Base-by-base conservation (phyloP, 1,140 invertebrate genomes). In the Elymnias hypermnestra region DNA sequence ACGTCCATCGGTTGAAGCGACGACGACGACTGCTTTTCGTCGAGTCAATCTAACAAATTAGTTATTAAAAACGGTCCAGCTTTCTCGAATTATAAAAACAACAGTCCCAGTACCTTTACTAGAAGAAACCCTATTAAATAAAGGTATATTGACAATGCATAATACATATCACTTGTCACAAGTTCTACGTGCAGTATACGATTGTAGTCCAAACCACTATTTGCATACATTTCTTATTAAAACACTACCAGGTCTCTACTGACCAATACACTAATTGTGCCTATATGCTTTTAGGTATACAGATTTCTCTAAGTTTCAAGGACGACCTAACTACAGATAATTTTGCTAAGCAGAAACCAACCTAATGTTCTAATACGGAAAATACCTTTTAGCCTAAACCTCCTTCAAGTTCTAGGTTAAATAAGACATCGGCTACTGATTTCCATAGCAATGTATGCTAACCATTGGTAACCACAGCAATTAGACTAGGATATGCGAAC, bases 401-500 rank as follows among this genome's bases (percentile, higher is more conserved):
- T 28, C 59, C 71, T 62, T 50, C 51, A 63, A 37, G 54, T n/a
- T n/a, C n/a, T n/a, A n/a, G 40, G 51, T 26, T 38, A 47, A 63
- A 53, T 57, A 72, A 76, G 72, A 78, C 76, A 53, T 63, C 58
- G 46, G 57, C 50, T 60, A 65, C 58, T 76, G 68, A 78, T 83
- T 71, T 54, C 48, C 63, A 77, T 79, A 69, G 66, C 74, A 79
- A 83, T 83, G 67, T 74, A 83, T 83, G 78, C 60, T 69, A 82
- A 55, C 56, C 57, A 52, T 36, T 47, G n/a, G 65, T 50, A 63
- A 72, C 72, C 75, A 63, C 75, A 59, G 59, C 64, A 76, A 83
- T 83, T 83, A 83, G 72, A 66, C 63, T 63, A 60, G 54, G 62
- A 68, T n/a, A n/a, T n/a, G n/a, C 57, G 67, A 62, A 57, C 63